phyloP scores from a whole-genome alignment of 2,113 vertebrate genomes.

The Argyrosomus japonicus region DNA sequence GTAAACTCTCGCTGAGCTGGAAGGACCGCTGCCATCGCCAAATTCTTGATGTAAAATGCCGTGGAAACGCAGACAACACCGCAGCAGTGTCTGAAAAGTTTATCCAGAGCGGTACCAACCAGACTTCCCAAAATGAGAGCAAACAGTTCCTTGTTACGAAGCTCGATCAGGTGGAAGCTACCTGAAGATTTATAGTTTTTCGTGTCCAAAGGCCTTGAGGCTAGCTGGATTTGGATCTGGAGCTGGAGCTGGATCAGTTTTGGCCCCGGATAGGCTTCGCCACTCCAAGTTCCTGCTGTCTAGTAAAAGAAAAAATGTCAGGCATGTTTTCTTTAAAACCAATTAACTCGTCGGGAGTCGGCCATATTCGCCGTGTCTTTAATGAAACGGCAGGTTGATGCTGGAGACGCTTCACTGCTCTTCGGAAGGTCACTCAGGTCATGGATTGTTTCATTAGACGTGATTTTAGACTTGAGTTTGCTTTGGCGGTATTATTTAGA shows the following conservation, averaged over 20 bases:
- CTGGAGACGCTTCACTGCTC: neutral
- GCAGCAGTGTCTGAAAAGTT: neutral
- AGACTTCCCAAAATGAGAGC: conserved; percentile 2
- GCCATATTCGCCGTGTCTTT: neutral
- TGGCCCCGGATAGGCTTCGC: neutral
- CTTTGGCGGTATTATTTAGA: neutral
- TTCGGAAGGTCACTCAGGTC: neutral
- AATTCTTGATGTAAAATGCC: neutral
- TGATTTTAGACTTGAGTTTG: neutral
- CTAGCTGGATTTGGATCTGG: conserved; percentile 11
- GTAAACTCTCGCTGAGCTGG: neutral
- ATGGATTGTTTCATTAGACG: neutral
- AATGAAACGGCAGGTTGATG: neutral
- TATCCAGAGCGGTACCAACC: neutral
- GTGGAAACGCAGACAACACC: conserved; percentile 24
- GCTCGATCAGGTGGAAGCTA: neutral
- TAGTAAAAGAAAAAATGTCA: neutral
- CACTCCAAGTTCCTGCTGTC: neutral
- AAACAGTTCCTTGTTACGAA: neutral
- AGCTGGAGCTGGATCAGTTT: conserved; percentile 21
- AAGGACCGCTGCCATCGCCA: conserved; percentile 18
- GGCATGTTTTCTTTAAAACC: neutral
- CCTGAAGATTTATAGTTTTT: neutral
- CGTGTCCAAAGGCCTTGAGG: conserved; percentile 5
- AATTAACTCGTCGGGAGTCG: neutral